Evolutionary conservation across 2,888 invertebrate genomes (phyloP).

Genomic region (Andricus curvator): DNA sequence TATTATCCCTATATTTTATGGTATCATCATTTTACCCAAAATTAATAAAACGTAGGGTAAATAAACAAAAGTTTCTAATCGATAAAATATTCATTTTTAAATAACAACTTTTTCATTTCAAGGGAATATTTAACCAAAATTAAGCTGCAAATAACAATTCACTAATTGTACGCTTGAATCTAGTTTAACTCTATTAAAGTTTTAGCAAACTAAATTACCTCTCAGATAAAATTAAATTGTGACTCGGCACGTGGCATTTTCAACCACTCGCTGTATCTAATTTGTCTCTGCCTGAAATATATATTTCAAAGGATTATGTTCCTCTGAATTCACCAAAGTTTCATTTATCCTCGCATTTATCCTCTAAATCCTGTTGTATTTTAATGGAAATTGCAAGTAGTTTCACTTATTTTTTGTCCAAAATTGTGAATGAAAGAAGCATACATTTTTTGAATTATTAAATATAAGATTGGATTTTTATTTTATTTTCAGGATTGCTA

Average conservation of each 20-base stretch:
- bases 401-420: neutral
- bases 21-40: too few relatives aligned
- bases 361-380: neutral
- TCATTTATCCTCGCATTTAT: too few relatives aligned
- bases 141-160: neutral
- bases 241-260: neutral
- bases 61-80: too few relatives aligned
- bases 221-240: neutral
- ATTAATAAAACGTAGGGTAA: too few relatives aligned
- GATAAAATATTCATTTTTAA: too few relatives aligned
- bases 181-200: neutral
- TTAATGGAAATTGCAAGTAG: neutral
- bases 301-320: neutral
- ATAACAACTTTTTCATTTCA: too few relatives aligned
- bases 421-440: neutral
- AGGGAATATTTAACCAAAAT: neutral
- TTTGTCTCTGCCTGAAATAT: neutral
- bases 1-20: too few relatives aligned
- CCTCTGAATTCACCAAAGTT: neutral
- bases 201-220: neutral
- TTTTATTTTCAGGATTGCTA: too few relatives aligned
- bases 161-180: neutral
- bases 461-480: too few relatives aligned
- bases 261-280: neutral
- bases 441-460: neutral